Percentiles rank a stretch among this genome's conserved stretches.
phyloP scores from a whole-genome alignment of 2,113 vertebrate species.

The Dromas ardeola region DNA sequence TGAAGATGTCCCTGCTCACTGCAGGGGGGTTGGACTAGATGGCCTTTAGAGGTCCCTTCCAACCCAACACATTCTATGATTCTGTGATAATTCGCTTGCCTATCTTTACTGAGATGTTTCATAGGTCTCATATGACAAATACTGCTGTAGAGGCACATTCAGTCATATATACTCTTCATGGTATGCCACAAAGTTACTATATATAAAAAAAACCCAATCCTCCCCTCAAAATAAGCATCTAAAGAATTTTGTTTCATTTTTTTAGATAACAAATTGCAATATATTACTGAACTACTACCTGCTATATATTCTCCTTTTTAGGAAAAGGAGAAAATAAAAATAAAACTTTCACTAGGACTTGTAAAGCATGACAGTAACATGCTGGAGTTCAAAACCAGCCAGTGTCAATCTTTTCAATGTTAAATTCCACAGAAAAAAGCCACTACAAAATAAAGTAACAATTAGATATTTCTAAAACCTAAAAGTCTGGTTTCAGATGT shows the following conservation, averaged over 20 bases:
- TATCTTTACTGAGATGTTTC: background rate
- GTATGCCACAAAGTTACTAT: background rate
- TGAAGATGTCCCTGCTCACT: too few species aligned
- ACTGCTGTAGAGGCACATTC: background rate
- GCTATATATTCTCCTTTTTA: background rate
- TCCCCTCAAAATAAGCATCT: background rate
- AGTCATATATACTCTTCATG: accelerated
- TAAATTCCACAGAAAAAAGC: background rate
- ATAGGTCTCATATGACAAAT: background rate
- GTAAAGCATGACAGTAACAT: background rate
- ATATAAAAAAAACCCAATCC: background rate
- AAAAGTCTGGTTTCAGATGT: background rate
- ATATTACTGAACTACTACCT: background rate
- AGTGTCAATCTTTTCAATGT: background rate
- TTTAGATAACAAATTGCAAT: background rate
- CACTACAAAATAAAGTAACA: background rate
- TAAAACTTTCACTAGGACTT: background rate
- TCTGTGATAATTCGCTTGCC: background rate
- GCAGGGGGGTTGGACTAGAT: too few species aligned
- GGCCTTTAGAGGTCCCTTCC: too few species aligned
- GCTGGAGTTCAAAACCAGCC: background rate
- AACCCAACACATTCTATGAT: too few species aligned
- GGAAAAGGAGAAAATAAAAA: background rate
- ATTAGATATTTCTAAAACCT: background rate
- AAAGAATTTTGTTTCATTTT: background rate